These are phyloP conservation scores for Oscheius onirici DNA, from an alignment of 2,888 invertebrate species.

Conservation along the genomic window DNA sequence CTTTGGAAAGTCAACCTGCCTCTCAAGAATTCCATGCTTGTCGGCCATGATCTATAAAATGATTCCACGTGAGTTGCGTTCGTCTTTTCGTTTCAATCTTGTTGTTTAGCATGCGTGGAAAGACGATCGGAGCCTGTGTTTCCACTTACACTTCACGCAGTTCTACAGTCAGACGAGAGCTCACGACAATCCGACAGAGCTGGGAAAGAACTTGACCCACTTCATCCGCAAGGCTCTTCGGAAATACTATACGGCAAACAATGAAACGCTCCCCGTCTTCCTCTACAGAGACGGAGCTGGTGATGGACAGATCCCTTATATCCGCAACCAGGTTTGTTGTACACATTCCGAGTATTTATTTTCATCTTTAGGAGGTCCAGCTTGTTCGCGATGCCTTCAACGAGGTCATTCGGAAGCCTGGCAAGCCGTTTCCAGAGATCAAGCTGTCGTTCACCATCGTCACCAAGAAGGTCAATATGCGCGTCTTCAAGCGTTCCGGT, in stretches of 20 bases:
- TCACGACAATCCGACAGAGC: slow-evolving; percentile 82
- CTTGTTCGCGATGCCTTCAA: slow-evolving; percentile 49
- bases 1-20: slow-evolving; percentile 85
- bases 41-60: slow-evolving; percentile 88
- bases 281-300: slow-evolving; percentile 93
- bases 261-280: slow-evolving; percentile 83
- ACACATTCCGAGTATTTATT: not conserved
- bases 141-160: slow-evolving; percentile 80
- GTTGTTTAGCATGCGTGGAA: slow-evolving; percentile 75
- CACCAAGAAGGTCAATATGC: slow-evolving; percentile 89
- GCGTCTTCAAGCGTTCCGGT: slow-evolving; percentile 72
- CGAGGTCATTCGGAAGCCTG: slow-evolving; percentile 36
- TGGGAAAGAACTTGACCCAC: slow-evolving; percentile 80
- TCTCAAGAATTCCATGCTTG: slow-evolving; percentile 78
- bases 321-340: slow-evolving; percentile 76
- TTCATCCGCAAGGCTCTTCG: slow-evolving; percentile 76
- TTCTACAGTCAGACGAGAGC: slow-evolving; percentile 82
- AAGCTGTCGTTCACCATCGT: slow-evolving; percentile 84
- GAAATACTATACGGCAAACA: slow-evolving; percentile 77
- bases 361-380: slow-evolving; percentile 72
- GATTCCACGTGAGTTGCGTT: slow-evolving; percentile 75
- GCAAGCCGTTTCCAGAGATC: slow-evolving; percentile 76
- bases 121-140: slow-evolving; percentile 85
- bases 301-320: slow-evolving; percentile 83
- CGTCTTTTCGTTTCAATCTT: not conserved